phyloP scores from a whole-genome alignment of 2,888 invertebrate genomes.

The Steromphala cineraria region DNA sequence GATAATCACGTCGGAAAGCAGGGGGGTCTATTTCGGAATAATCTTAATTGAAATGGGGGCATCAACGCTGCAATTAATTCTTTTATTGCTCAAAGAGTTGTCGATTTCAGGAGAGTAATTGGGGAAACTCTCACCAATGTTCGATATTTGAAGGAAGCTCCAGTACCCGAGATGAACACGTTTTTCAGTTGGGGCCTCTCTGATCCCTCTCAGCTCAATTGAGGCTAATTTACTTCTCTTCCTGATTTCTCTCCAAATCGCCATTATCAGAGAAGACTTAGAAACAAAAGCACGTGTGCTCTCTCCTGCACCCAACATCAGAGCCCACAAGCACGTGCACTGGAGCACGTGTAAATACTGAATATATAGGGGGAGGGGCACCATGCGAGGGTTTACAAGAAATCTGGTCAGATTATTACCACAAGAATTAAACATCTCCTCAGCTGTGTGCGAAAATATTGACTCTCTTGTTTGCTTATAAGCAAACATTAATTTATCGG shows the following conservation, averaged over 20 bases:
- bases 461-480: no score
- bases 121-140: conserved; percentile 26
- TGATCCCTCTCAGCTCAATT: conserved; percentile 3
- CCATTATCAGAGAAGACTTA: background rate
- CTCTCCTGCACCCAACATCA: background rate
- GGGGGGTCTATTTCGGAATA: conserved; percentile 16
- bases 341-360: conserved; percentile 8
- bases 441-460: background rate
- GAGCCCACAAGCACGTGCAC: background rate
- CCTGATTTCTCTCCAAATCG: conserved; percentile 10
- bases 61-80: conserved; percentile 21
- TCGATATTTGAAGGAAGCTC: conserved; percentile 22
- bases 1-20: background rate
- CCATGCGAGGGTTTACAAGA: no score
- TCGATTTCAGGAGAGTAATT: conserved; percentile 25
- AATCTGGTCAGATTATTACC: background rate
- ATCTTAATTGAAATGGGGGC: conserved; percentile 23
- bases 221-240: conserved; percentile 17
- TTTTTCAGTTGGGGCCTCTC: background rate
- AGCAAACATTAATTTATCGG: no score
- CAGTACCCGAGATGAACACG: background rate
- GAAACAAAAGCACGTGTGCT: conserved; percentile 19
- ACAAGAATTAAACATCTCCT: background rate
- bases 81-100: conserved; percentile 20
- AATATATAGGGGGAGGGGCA: background rate